Evolutionary conservation across 2,888 invertebrate species (phyloP).

Genomic region (Linnaemya vulpina): DNA sequence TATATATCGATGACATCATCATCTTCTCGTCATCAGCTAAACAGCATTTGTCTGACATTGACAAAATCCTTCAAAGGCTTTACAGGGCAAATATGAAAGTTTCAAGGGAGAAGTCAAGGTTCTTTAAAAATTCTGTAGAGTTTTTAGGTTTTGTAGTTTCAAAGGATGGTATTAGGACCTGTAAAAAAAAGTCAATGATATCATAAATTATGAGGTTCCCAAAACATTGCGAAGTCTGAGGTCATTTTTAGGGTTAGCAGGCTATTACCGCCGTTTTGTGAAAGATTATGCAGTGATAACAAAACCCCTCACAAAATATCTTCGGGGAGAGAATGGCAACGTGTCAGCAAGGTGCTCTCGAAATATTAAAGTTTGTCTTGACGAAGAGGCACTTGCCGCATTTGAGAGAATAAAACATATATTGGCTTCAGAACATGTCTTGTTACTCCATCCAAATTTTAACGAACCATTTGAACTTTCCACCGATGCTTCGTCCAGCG

Average conservation of each 20-base stretch:
- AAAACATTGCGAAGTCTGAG: slow-evolving; percentile 36
- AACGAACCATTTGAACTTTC: slow-evolving; percentile 63
- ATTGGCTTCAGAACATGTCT: slow-evolving; percentile 16
- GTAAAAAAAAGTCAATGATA: slow-evolving; percentile 52
- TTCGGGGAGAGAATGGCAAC: slow-evolving; percentile 21
- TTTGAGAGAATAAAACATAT: slow-evolving; percentile 6
- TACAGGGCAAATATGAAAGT: no score
- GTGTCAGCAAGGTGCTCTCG: slow-evolving; percentile 13
- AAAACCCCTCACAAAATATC: slow-evolving; percentile 47
- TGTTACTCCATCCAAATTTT: slow-evolving; percentile 31
- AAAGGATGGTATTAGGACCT: slow-evolving; percentile 35
- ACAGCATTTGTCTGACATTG: slow-evolving; percentile 49
- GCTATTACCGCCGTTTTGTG: slow-evolving; percentile 46
- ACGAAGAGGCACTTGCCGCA: slow-evolving; percentile 1
- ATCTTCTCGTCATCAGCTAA: slow-evolving; percentile 54
- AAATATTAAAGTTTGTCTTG: slow-evolving; percentile 19
- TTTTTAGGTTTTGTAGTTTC: slow-evolving; percentile 51
- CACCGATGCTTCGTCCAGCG: slow-evolving; percentile 55
- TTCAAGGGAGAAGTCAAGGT: slow-evolving; percentile 6
- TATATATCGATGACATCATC: slow-evolving; percentile 69
- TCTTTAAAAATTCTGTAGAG: slow-evolving; percentile 40
- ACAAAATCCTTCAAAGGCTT: slow-evolving; percentile 45
- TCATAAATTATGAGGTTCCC: slow-evolving; percentile 50
- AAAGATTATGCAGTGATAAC: slow-evolving; percentile 41
- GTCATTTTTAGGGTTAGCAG: slow-evolving; percentile 45